phyloP scores from a whole-genome alignment of 1,140 invertebrate species.

The Sminthurides bifidus region DNA sequence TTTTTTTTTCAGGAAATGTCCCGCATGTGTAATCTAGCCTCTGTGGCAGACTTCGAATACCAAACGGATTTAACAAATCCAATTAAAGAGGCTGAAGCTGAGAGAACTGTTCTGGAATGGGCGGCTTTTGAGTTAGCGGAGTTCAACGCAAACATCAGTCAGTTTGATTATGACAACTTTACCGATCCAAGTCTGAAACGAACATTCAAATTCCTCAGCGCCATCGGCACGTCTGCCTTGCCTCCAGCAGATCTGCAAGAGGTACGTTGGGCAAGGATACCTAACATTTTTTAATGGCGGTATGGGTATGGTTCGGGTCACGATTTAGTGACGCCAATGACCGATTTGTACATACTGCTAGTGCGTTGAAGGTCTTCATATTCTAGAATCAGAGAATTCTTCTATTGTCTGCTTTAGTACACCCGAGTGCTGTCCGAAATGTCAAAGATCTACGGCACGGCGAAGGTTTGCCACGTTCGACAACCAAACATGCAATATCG shows the following conservation, averaged over 20 bases:
- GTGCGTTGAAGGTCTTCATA: no score
- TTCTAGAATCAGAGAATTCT: no score
- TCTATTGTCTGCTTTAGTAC: slow-evolving; percentile 56
- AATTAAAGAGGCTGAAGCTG: not conserved
- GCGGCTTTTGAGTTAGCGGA: slow-evolving; percentile 65
- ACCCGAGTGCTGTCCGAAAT: slow-evolving; percentile 77
- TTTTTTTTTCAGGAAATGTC: no score
- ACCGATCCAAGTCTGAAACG: slow-evolving; percentile 53
- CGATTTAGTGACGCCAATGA: not conserved
- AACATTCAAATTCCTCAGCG: slow-evolving; percentile 61
- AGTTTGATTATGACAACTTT: slow-evolving; percentile 51
- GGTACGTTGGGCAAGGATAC: no score
- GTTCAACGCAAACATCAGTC: slow-evolving; percentile 52
- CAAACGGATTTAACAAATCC: slow-evolving; percentile 20
- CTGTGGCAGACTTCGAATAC: slow-evolving; percentile 23
- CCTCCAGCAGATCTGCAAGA: slow-evolving; percentile 63
- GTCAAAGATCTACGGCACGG: slow-evolving; percentile 69
- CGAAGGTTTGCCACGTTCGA: slow-evolving; percentile 54
- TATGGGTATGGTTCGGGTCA: slow-evolving; percentile 46
- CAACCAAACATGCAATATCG: slow-evolving; percentile 34
- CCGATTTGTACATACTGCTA: no score
- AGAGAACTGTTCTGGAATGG: slow-evolving; percentile 59
- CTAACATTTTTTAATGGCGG: no score
- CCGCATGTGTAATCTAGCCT: no score
- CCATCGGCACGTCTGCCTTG: slow-evolving; percentile 70